Conservation (phyloP, 2,113 vertebrate species). For the Mola mola region DNA sequence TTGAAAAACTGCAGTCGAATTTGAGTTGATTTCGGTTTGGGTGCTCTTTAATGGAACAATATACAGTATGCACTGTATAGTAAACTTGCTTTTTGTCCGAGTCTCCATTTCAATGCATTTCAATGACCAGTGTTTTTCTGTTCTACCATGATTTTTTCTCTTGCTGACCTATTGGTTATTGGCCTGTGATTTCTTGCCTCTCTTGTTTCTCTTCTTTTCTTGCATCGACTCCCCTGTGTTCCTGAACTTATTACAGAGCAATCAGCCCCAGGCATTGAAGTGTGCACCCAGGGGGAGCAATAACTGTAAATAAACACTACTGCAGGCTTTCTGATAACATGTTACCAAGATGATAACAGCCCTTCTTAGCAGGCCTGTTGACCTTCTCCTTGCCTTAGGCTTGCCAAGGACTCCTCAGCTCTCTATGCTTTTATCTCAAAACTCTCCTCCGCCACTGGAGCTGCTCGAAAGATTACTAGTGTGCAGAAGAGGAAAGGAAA, state of each 20-base stretch:
- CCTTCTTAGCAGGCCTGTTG: slow-evolving; percentile 89
- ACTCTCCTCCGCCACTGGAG: slow-evolving; percentile 72
- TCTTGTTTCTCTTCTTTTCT: slow-evolving; percentile 71
- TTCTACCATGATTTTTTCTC: slow-evolving; percentile 43
- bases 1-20: slow-evolving; percentile 37
- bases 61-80: too few species aligned
- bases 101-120: slow-evolving; percentile 42
- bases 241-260: slow-evolving; percentile 92
- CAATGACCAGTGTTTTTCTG: slow-evolving; percentile 37
- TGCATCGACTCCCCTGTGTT: slow-evolving; percentile 71
- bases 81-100: slow-evolving; percentile 17
- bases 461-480: slow-evolving; percentile 82
- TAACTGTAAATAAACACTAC: slow-evolving; percentile 92
- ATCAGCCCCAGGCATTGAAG: slow-evolving; percentile 85
- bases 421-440: slow-evolving; percentile 87
- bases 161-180: slow-evolving; percentile 79
- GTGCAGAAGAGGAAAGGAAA: slow-evolving; percentile 49
- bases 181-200: slow-evolving; percentile 79
- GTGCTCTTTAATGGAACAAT: slow-evolving; percentile 20
- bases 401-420: slow-evolving; percentile 87
- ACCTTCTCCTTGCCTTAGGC: slow-evolving; percentile 89
- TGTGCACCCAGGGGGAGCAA: slow-evolving; percentile 90
- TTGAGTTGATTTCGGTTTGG: slow-evolving; percentile 38
- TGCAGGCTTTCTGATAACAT: slow-evolving; percentile 89
- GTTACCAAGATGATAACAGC: slow-evolving; percentile 88